Base-by-base conservation (phyloP, 1,140 invertebrate species). In the Halesus radiatus region DNA sequence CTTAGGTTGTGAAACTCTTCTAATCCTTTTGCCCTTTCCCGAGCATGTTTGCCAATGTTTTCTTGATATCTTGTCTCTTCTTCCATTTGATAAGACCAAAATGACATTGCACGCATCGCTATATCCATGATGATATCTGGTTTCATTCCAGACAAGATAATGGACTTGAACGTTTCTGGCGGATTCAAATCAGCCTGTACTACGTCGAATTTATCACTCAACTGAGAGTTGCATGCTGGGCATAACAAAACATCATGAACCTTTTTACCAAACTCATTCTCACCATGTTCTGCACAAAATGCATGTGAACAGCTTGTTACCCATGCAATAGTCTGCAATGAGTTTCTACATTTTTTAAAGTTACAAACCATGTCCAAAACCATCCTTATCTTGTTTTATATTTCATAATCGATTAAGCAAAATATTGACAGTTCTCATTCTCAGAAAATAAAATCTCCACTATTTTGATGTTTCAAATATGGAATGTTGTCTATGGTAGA, bases 231-330 rank as follows among this genome's bases (percentile, higher is more conserved):
- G 83, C 90, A 90, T 15, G 89, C 89, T 45, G 89, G 89, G 84
- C 90, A 90, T 16, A 84, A 86, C 54, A 89, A 83, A 32, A 84
- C 85, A 82, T 89, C 88, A 79, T 87, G 86, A 78, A 85, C 78
- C 76, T 87, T 89, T 82, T 87, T 86, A 83, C 85, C 87, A 79
- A 90, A 90, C 85, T 90, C 88, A 74, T 84, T 85, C 84, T 89
- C 87, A 16, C 89, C 90, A 78, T 91, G 89, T 83, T 91, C 90
- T 60, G 88, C 85, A 81, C 90, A 91, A 86, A 91, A 90, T 77
- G 88, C 89, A 81, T 90, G 89, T 66, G 89, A 91, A 86, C 89
- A 91, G 62, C 88, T 90, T 37, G 90, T 91, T n/a, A 91, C 88
- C 89, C 89, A 91, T 22, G 89, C 89, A 18, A 26, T 50, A 15